Evolutionary conservation across 2,888 invertebrate genomes (phyloP).

Genomic region (Diogma glabrata): DNA sequence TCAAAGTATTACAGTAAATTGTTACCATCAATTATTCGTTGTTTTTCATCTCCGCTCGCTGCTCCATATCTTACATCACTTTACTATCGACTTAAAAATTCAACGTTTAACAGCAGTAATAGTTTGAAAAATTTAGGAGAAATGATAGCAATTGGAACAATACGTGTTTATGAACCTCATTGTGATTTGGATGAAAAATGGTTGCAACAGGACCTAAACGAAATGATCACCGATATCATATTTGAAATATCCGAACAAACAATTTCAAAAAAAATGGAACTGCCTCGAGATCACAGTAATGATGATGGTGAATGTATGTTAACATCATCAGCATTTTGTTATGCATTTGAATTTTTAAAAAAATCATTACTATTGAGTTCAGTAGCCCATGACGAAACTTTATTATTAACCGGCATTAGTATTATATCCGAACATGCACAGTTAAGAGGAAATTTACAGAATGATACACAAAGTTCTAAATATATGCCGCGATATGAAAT

Average conservation of each 20-base stretch:
- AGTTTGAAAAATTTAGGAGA: conserved; percentile 40
- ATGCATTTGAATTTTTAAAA: conserved; percentile 66
- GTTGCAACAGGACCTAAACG: conserved; percentile 55
- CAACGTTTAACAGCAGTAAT: conserved; percentile 42
- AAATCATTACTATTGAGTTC: conserved; percentile 40
- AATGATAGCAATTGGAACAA: conserved; percentile 56
- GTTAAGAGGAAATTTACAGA: conserved; percentile 38
- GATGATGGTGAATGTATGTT: conserved; percentile 22
- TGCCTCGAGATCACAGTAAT: too few species aligned
- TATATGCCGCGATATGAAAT: conserved; percentile 73
- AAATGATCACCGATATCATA: conserved; percentile 53
- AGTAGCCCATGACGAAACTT: conserved; percentile 41
- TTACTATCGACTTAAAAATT: conserved; percentile 46
- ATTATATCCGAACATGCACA: conserved; percentile 63
- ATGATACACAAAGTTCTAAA: conserved; percentile 50
- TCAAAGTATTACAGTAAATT: conserved; percentile 29
- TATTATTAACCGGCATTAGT: conserved; percentile 49
- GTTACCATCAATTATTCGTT: conserved; percentile 27
- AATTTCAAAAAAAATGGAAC: conserved; percentile 31
- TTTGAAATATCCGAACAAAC: conserved; percentile 39
- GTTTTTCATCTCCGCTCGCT: conserved; percentile 65
- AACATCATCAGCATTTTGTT: conserved; percentile 66
- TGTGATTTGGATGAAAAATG: conserved; percentile 69
- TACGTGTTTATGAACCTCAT: conserved; percentile 64
- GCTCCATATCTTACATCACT: conserved; percentile 54